Evolutionary conservation across 2,113 vertebrate species (phyloP).

Genomic region (Clarias gariepinus): DNA sequence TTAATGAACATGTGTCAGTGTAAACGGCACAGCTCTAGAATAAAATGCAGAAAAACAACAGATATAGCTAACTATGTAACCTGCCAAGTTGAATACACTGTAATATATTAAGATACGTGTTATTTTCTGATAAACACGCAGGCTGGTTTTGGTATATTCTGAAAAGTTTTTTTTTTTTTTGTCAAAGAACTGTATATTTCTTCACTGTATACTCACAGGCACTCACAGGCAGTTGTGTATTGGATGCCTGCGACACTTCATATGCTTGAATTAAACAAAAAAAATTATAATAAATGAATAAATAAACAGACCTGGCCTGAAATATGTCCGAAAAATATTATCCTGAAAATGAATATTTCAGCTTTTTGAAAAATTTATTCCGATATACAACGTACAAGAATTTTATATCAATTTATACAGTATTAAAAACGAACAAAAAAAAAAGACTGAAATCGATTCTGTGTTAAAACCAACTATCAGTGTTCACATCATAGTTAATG

Average conservation of each 20-base stretch:
- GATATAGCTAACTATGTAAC: conserved; percentile 47
- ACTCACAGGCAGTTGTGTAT: conserved; percentile 26
- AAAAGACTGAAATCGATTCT: conserved; percentile 26
- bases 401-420: conserved; percentile 31
- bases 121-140: conserved; percentile 39
- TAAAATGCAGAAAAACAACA: conserved; percentile 48
- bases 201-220: conserved; percentile 37
- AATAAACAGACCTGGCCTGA: conserved; percentile 30
- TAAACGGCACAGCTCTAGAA: conserved; percentile 58
- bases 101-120: conserved; percentile 41
- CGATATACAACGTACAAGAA: conserved; percentile 16
- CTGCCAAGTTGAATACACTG: conserved; percentile 41
- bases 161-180: conserved; percentile 4
- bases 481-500: conserved; percentile 50
- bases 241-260: conserved; percentile 34
- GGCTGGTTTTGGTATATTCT: conserved; percentile 44
- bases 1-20: conserved; percentile 47
- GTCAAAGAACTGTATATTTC: conserved; percentile 36
- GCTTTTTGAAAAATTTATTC: conserved; percentile 44
- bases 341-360: conserved; percentile 14
- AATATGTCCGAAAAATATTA: conserved; percentile 22
- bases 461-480: conserved; percentile 38
- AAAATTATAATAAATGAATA: not conserved
- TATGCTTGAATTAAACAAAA: conserved; percentile 13
- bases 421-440: not conserved